phyloP scores from a whole-genome alignment of 2,797 vertebrate genomes.

The Mus spretus region DNA sequence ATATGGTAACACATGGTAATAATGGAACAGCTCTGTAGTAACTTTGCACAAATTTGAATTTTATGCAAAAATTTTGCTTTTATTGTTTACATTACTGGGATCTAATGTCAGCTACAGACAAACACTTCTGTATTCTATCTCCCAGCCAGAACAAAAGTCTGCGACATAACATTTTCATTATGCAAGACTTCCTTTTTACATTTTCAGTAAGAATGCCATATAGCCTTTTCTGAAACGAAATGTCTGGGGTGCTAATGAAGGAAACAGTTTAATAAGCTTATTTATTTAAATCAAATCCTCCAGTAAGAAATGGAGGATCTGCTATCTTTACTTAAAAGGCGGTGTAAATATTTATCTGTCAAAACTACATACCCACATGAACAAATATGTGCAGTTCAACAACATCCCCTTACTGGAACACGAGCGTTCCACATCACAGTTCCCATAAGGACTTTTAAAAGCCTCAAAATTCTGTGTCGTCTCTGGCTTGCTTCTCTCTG shows the following conservation, averaged over 20 bases:
- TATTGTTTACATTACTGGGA: slow-evolving; percentile 60
- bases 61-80: slow-evolving; percentile 74
- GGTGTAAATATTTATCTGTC: slow-evolving; percentile 83
- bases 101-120: slow-evolving; percentile 8
- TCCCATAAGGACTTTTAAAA: slow-evolving; percentile 57
- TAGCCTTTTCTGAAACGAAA: slow-evolving; percentile 59
- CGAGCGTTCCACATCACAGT: slow-evolving; percentile 78
- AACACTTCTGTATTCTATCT: slow-evolving; percentile 27
- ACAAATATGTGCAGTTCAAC: slow-evolving; percentile 83
- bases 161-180: slow-evolving; percentile 52
- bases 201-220: slow-evolving; percentile 39
- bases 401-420: slow-evolving; percentile 83
- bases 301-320: slow-evolving; percentile 85
- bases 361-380: slow-evolving; percentile 36
- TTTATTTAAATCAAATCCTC: slow-evolving; percentile 89
- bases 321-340: slow-evolving; percentile 85
- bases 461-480: slow-evolving; percentile 93
- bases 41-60: slow-evolving; percentile 22
- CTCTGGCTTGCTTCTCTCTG: slow-evolving; percentile 96
- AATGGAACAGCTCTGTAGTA: not conserved
- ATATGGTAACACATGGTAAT: not conserved
- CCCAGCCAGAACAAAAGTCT: slow-evolving; percentile 63
- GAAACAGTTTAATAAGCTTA: slow-evolving; percentile 83
- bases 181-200: slow-evolving; percentile 64
- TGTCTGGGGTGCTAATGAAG: slow-evolving; percentile 57